Percentiles rank a stretch among this genome's conserved stretches.
These are phyloP conservation scores for Helicoverpa zea DNA, from an alignment of 1,140 invertebrate species.

Conservation along the genomic window DNA sequence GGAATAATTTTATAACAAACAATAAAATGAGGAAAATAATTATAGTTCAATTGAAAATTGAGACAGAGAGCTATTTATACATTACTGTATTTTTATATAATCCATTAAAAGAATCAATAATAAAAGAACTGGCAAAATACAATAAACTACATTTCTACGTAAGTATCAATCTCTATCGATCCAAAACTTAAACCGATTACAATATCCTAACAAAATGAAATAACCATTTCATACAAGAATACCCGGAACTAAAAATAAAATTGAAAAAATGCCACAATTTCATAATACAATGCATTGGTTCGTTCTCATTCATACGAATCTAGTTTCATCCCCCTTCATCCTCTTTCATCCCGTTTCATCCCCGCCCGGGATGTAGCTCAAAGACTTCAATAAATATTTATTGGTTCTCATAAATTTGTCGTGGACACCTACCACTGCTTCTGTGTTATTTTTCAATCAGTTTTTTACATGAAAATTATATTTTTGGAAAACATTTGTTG, in stretches of 20 bases:
- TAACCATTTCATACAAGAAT: background rate
- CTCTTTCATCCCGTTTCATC: constrained; percentile 35
- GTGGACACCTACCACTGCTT: constrained; percentile 1
- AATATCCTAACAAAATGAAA: background rate
- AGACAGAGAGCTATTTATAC: no score
- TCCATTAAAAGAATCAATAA: no score
- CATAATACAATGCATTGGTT: constrained; percentile 45
- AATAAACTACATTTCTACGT: background rate
- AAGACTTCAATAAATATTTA: constrained; percentile 47
- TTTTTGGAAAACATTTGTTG: background rate
- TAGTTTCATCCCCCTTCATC: constrained; percentile 14
- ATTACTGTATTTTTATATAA: no score
- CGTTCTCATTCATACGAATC: constrained; percentile 40
- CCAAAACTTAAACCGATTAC: background rate
- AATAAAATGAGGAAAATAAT: no score
- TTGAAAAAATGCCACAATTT: constrained; percentile 16
- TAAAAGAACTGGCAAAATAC: no score
- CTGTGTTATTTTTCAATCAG: constrained; percentile 36
- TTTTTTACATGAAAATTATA: constrained; percentile 9
- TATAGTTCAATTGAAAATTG: no score
- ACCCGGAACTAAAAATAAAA: background rate
- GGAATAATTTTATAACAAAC: no score
- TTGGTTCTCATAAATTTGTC: constrained; percentile 43
- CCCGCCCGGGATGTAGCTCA: constrained; percentile 30
- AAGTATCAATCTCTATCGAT: background rate